These are phyloP conservation scores for Actenoides lindsayi DNA, from an alignment of 2,113 vertebrate genomes.

Conservation along the genomic window DNA sequence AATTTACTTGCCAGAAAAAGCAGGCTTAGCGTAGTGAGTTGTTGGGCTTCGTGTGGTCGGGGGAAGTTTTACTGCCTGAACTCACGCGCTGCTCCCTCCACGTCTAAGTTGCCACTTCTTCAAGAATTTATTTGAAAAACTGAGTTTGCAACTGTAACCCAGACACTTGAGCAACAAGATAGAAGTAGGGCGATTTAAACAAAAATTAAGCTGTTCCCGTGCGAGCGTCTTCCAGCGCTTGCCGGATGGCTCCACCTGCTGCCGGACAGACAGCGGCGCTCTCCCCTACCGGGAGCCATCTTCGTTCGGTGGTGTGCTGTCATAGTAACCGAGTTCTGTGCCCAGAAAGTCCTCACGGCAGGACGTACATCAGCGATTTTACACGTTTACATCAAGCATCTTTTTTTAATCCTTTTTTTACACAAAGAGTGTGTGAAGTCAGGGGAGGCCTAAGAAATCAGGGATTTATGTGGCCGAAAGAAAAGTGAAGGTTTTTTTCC, in stretches of 20 bases:
- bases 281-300: neutral
- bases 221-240: accelerated
- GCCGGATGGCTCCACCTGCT: neutral
- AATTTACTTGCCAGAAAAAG: neutral
- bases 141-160: neutral
- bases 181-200: neutral
- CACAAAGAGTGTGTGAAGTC: neutral
- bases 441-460: accelerated
- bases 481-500: accelerated
- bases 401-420: too few species aligned
- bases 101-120: neutral
- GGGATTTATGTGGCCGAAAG: neutral
- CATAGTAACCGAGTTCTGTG: neutral
- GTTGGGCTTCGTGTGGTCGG: accelerated
- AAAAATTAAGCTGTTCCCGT: neutral
- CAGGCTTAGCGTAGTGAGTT: neutral
- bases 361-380: accelerated
- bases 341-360: accelerated
- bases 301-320: neutral
- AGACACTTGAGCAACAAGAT: too few species aligned
- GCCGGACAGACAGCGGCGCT: neutral
- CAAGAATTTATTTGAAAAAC: neutral
- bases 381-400: too few species aligned
- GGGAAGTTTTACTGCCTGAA: neutral
- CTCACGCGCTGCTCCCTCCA: too few species aligned